A percentile compares a stretch with the other conserved stretches of the same genome.
Conservation (phyloP, 2,888 invertebrate genomes). For the Eucera pruinosa region DNA sequence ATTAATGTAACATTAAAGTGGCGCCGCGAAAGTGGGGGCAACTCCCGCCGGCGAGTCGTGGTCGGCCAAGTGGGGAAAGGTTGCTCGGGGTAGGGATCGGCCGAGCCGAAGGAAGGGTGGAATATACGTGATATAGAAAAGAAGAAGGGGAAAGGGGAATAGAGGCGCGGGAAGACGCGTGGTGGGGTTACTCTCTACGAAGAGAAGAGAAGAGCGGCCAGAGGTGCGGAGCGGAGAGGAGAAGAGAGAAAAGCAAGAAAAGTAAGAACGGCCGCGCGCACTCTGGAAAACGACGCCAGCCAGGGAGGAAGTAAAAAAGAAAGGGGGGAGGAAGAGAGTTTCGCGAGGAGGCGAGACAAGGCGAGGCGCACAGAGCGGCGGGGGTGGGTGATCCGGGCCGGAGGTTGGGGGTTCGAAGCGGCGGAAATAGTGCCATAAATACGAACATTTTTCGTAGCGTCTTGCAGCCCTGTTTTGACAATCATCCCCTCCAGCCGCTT, state of each 20-base stretch:
- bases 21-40: constrained; percentile 69
- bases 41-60: constrained; percentile 62
- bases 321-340: constrained; percentile 46
- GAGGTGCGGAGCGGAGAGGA: constrained; percentile 51
- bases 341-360: constrained; percentile 49
- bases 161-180: constrained; percentile 54
- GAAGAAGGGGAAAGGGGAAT: constrained; percentile 47
- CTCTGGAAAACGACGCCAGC: constrained; percentile 70
- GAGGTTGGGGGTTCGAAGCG: constrained; percentile 68
- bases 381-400: constrained; percentile 39
- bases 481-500: constrained; percentile 71
- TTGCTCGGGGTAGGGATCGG: constrained; percentile 58
- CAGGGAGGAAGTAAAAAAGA: constrained; percentile 68
- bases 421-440: constrained; percentile 82
- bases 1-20: constrained; percentile 84
- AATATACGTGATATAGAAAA: constrained; percentile 38
- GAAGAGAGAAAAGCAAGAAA: constrained; percentile 60
- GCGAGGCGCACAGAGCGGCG: constrained; percentile 44
- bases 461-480: constrained; percentile 81
- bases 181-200: constrained; percentile 41
- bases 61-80: constrained; percentile 44
- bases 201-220: constrained; percentile 55
- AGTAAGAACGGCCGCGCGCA: constrained; percentile 64
- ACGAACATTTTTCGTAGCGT: constrained; percentile 81
- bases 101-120: constrained; percentile 52